These are phyloP conservation scores for Crocuta crocuta DNA, from an alignment of 2,113 vertebrate species.

Conservation along the genomic window DNA sequence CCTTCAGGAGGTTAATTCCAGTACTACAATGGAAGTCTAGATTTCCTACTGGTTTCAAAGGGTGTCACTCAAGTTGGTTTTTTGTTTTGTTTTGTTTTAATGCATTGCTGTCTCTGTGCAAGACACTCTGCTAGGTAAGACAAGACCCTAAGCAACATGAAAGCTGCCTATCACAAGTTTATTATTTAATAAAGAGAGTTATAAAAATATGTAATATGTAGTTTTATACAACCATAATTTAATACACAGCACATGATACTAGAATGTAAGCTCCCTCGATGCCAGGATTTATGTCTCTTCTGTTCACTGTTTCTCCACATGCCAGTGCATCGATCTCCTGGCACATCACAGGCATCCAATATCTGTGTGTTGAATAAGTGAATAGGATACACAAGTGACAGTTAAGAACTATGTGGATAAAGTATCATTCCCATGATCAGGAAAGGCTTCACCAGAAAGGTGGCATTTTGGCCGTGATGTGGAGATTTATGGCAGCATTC, in stretches of 20 bases:
- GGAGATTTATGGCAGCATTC: background rate
- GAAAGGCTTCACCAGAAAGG: background rate
- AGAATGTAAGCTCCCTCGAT: background rate
- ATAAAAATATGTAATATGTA: background rate
- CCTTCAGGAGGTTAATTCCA: background rate
- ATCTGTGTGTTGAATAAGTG: background rate
- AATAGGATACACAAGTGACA: background rate
- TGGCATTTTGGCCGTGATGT: rapidly evolving
- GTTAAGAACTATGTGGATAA: background rate
- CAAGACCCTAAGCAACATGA: background rate
- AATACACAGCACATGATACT: background rate
- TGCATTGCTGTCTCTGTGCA: background rate
- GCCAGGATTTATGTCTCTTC: background rate
- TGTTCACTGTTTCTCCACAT: background rate
- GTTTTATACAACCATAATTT: background rate
- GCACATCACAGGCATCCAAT: background rate
- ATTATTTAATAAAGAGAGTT: background rate
- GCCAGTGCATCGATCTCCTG: too few relatives aligned
- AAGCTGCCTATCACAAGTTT: background rate
- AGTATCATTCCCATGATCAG: background rate
- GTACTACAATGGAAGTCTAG: background rate
- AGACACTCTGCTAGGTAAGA: background rate
- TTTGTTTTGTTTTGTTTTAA: background rate
- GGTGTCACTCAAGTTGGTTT: background rate
- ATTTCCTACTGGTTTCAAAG: slow-evolving; percentile 27